Base-by-base conservation (phyloP, 2,888 invertebrate species). In the Liopterus haemorrhoidalis region DNA sequence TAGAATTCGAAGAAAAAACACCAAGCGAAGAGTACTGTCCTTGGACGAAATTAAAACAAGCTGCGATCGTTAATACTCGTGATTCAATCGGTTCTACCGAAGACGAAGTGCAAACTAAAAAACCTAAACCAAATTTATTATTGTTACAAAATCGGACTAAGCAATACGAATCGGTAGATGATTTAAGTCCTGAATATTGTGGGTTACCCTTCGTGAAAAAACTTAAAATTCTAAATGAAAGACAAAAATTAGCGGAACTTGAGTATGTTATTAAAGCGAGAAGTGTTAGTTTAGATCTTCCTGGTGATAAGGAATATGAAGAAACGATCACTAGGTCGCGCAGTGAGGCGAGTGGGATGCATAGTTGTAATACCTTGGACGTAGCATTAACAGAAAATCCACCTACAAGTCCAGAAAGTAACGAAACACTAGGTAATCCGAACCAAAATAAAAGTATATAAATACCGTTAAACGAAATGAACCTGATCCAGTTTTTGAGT, bases 191-290 rank as follows among this genome's bases (percentile, higher is more conserved):
- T 0, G 90, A 90, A 63, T 90, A 89, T 58, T 84, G 85, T 38
- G 85, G 87, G 9, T 67, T 90, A 47, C 89, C 90, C 1, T 90
- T 90, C 61, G 89, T 90, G 1, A 90, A 90, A 66, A 88, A 89
- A 58, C 69, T 90, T 36, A 89, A 90, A 71, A 90, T 91, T 55
- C 72, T 90, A 33, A 90, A 90, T 64, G 90, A 90, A 68, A 75
- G 89, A 6, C 89, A 89, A 63, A 90, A 89, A 68, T 67, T 90
- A 49, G 87, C 85, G 21, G 87, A 87, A 62, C 70, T 90, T 32
- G 87, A 89, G 64, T 79, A 76, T 53, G 85, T 80, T 8, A 81
- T 86, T 18, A 79, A 81, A 63, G 76, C 77, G 48, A 73, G 89
- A 49, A 89, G 88, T 65, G 85, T 86, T 46, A 89, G 88, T 57